Evolutionary conservation across 2,113 vertebrate species (phyloP).

Genomic region (Laticauda laticaudata): DNA sequence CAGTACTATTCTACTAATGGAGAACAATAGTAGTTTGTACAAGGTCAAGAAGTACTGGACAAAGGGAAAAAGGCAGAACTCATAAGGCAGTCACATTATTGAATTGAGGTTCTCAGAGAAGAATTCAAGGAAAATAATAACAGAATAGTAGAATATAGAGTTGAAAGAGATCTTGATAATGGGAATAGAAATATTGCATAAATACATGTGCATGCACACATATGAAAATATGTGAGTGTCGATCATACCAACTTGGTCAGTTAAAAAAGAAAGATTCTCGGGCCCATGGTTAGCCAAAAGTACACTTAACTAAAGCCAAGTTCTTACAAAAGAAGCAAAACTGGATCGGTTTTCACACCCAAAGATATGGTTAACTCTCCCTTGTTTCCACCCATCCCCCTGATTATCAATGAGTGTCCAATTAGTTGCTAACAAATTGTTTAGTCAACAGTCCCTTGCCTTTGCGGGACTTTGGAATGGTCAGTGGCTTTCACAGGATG

Average conservation of each 20-base stretch:
- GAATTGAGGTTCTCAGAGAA: not conserved
- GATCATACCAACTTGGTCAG: too few relatives aligned
- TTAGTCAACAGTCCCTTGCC: not conserved
- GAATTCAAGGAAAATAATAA: not conserved
- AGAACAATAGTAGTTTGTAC: not conserved
- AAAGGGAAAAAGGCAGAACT: not conserved
- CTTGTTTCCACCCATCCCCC: too few relatives aligned
- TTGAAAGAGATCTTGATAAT: not conserved
- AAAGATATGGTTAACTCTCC: too few relatives aligned
- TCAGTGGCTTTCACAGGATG: not conserved
- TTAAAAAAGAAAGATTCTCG: too few relatives aligned
- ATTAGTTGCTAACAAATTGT: too few relatives aligned
- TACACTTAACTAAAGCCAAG: too few relatives aligned
- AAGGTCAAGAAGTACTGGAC: not conserved
- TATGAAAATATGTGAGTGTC: not conserved
- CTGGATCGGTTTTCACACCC: not conserved
- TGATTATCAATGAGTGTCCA: too few relatives aligned
- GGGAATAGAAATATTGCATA: not conserved
- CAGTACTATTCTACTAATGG: not conserved
- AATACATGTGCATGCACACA: not conserved
- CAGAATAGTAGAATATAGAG: not conserved
- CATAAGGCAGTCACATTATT: not conserved
- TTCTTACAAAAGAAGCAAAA: not conserved
- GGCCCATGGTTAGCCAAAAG: too few relatives aligned
- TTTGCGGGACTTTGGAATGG: not conserved